phyloP scores from a whole-genome alignment of 2,113 vertebrate genomes.

The Origma solitaria region DNA sequence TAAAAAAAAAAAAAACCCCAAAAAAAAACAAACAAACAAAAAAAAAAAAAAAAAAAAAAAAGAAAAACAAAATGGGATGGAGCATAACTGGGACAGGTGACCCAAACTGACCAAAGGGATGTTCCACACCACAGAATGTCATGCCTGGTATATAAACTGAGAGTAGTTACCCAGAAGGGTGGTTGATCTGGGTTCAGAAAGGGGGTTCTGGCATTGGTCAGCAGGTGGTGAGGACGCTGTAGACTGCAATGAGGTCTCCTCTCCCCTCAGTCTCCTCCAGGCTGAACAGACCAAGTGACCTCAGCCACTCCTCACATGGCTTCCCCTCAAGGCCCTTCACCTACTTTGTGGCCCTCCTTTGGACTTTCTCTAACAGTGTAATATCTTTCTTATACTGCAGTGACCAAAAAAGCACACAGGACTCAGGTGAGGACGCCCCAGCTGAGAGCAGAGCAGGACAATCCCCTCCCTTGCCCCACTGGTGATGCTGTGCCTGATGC shows the following conservation, averaged over 20 bases:
- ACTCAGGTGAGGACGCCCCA: no score
- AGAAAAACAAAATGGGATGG: neutral
- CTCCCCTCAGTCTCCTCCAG: neutral
- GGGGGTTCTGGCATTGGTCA: neutral
- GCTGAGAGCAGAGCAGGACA: rapidly evolving
- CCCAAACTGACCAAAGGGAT: neutral
- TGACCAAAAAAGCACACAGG: no score
- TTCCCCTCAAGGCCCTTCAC: neutral
- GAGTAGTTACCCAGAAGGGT: neutral
- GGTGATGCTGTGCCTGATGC: rapidly evolving
- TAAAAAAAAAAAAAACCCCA: neutral
- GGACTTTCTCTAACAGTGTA: neutral
- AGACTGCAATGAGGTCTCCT: neutral
- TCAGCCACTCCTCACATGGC: rapidly evolving
- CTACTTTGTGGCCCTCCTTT: neutral
- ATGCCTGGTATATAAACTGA: neutral
- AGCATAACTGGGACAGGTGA: neutral
- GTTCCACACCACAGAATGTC: neutral
- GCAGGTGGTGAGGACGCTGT: neutral
- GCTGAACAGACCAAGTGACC: neutral
- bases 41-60: no score
- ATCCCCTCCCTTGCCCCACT: neutral
- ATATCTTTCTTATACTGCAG: neutral
- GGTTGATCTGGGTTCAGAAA: neutral
- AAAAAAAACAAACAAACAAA: no score